Evolutionary conservation across 30 jellyfish, hydroid and myxozoan genomes (phyloP).

Genomic region (Cassiopea andromeda): DNA sequence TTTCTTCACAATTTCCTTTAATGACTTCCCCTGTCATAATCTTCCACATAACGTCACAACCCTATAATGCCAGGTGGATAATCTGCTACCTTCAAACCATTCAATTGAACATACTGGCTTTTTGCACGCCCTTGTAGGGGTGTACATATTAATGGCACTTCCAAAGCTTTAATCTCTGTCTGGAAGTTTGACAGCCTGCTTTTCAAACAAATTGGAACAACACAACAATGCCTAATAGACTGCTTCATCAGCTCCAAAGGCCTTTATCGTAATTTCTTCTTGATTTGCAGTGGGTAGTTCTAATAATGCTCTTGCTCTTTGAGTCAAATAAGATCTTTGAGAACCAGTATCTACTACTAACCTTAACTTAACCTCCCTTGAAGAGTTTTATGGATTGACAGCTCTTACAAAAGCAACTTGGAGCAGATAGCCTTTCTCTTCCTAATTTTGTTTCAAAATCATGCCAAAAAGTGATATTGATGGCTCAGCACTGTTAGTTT

Average conservation of each 20-base stretch:
- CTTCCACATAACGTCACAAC: no score
- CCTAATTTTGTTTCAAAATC: background rate
- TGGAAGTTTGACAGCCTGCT: conserved; percentile 11
- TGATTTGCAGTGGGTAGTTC: conserved; percentile 37
- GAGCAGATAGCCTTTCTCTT: conserved; percentile 9
- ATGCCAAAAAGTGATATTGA: conserved; percentile 35
- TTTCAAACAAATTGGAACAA: conserved; percentile 15
- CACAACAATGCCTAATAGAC: background rate
- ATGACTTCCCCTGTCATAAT: no score
- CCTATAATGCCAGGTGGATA: no score
- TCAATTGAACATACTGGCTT: no score
- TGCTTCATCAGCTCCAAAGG: conserved; percentile 24
- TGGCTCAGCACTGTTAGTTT: background rate
- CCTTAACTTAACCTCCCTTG: conserved; percentile 8
- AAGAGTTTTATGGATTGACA: conserved; percentile 33
- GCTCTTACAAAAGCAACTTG: conserved; percentile 49
- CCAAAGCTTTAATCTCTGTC: conserved; percentile 6
- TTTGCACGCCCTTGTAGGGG: no score
- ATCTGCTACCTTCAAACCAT: no score
- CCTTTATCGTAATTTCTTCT: conserved; percentile 6
- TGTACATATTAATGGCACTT: no score
- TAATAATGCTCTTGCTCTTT: conserved; percentile 26
- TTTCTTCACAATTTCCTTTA: no score
- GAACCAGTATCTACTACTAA: conserved; percentile 31
- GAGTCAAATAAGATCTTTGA: conserved; percentile 34